phyloP scores from a whole-genome alignment of 2,113 vertebrate genomes.

The Eurypyga helias region DNA sequence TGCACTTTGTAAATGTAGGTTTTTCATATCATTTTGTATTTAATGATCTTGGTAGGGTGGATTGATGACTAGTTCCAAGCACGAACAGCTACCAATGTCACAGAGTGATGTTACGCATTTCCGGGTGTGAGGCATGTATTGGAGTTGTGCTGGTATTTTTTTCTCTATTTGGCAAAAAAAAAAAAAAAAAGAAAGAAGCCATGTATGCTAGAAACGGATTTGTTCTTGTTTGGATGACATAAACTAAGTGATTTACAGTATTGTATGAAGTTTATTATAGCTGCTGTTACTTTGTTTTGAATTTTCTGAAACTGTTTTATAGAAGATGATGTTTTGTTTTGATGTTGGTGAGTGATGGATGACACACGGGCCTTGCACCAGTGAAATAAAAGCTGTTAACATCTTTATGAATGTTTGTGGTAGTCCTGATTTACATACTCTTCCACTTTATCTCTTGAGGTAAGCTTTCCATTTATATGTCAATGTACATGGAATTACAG shows the following conservation, averaged over 20 bases:
- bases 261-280: conserved; percentile 34
- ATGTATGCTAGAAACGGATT: conserved; percentile 27
- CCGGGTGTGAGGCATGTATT: conserved; percentile 62
- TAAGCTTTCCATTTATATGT: neutral
- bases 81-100: conserved; percentile 31
- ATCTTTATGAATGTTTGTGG: conserved; percentile 41
- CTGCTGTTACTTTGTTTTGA: conserved; percentile 42
- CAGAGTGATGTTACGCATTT: conserved; percentile 41
- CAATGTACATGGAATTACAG: neutral
- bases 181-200: neutral
- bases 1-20: conserved; percentile 71
- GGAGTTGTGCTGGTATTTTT: conserved; percentile 30
- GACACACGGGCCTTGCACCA: conserved; percentile 44
- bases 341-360: conserved; percentile 49
- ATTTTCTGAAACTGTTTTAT: conserved; percentile 52
- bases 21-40: conserved; percentile 78
- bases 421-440: neutral
- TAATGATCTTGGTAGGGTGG: conserved; percentile 57
- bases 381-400: conserved; percentile 76
- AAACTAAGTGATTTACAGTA: conserved; percentile 4
- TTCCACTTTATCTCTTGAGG: neutral
- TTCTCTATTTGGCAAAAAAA: neutral
- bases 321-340: conserved; percentile 52
- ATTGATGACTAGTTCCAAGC: conserved; percentile 49
- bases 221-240: conserved; percentile 21